Base-by-base conservation (phyloP, 1,140 invertebrate genomes). In the Gonatopus flavifemur region DNA sequence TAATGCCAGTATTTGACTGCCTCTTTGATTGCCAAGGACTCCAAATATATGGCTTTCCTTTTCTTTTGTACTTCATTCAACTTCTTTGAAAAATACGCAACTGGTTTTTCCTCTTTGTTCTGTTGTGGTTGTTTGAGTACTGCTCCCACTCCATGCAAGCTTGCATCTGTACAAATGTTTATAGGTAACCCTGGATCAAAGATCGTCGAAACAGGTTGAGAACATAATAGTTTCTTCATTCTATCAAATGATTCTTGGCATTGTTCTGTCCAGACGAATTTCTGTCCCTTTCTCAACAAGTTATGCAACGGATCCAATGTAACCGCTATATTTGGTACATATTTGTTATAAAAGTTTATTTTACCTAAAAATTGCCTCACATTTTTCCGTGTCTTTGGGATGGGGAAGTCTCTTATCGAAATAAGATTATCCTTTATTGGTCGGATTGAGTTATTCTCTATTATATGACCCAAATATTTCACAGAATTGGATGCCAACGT, bases 91-190 rank as follows among this genome's bases (percentile, higher is more conserved):
- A n/a, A n/a, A n/a, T n/a, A n/a, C n/a, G n/a, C n/a, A n/a, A n/a
- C n/a, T n/a, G n/a, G n/a, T n/a, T n/a, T n/a, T n/a, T n/a, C n/a
- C n/a, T n/a, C n/a, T n/a, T n/a, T n/a, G n/a, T 43, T 25, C 30
- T 6, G 3, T 28, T 43, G 22, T 0, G 10, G 7, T 51, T 55
- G 52, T 40, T 51, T 56, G 13, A 56, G 20, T 12, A 52, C 18
- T 13, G 49, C 54, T 39, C 41, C 54, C 1, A 56, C 37, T 25
- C 54, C 43, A 35, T 46, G 22, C 5, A 41, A 25, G 21, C 42
- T 46, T 2, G 49, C 49, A 40, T 56, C 54, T 32, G 54, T 56
- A 15, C 41, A 52, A 33, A 56, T 52, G 10, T 33, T 35, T 41
- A 52, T 52, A n/a, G 49, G 43, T 32, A 36, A 8, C 13, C 22